Conservation (phyloP, 2,797 vertebrate species). For the Alfaro cultratus region DNA sequence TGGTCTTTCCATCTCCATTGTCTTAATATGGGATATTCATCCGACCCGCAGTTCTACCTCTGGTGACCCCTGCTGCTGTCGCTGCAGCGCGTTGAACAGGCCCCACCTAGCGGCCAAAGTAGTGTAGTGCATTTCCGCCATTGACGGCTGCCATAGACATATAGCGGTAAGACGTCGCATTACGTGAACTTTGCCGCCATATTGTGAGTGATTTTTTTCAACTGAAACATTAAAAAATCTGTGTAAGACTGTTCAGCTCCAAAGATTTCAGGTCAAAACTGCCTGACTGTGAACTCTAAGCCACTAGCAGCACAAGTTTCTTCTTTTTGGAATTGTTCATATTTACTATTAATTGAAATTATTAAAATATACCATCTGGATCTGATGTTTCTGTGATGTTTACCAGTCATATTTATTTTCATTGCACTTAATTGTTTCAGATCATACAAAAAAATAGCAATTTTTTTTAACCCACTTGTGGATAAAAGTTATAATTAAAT, state of each 20-base stretch:
- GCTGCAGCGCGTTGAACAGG: background rate
- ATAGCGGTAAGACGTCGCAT: background rate
- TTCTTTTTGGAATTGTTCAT: background rate
- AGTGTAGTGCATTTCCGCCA: fast-evolving
- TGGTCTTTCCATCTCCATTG: conserved; percentile 82
- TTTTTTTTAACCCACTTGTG: background rate
- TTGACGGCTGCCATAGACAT: background rate
- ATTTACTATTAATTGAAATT: background rate
- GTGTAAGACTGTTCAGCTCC: background rate
- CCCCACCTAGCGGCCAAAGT: conserved; percentile 21
- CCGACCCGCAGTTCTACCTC: conserved; percentile 40
- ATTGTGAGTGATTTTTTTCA: background rate
- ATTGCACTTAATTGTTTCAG: background rate
- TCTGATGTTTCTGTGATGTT: background rate
- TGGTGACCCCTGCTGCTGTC: conserved; percentile 20
- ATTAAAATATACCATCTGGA: background rate
- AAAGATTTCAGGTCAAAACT: background rate
- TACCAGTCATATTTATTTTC: background rate
- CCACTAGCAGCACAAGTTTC: background rate
- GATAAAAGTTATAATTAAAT: too few species aligned
- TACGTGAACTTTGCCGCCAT: background rate
- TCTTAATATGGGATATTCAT: conserved; percentile 81
- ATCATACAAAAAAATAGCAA: background rate
- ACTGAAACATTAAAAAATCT: background rate
- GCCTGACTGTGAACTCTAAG: background rate